Evolutionary conservation across 2,888 invertebrate genomes (phyloP).

Genomic region (Choristoneura rosaceana): DNA sequence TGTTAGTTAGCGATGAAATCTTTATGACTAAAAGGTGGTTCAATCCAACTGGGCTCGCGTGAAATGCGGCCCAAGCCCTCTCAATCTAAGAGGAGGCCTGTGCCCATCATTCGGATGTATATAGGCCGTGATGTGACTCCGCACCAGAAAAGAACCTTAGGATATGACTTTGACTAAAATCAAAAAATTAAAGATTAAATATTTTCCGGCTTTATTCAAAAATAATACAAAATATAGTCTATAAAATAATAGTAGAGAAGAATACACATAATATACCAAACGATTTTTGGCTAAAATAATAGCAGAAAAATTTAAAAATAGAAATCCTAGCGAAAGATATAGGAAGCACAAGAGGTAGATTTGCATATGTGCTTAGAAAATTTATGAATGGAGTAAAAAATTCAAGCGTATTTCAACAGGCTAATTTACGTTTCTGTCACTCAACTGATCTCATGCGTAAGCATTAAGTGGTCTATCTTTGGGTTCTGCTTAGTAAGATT

Average conservation of each 20-base stretch:
- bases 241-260: constrained; percentile 4
- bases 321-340: not conserved
- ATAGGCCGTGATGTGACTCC: too few species aligned
- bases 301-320: not conserved
- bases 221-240: not conserved
- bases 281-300: not conserved
- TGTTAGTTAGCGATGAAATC: too few species aligned
- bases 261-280: constrained; percentile 1
- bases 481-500: too few species aligned
- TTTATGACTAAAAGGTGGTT: too few species aligned
- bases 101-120: too few species aligned
- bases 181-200: not conserved
- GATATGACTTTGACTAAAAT: not conserved
- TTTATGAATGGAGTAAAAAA: not conserved
- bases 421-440: too few species aligned
- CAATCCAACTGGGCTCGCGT: too few species aligned
- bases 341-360: not conserved
- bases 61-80: too few species aligned
- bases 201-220: not conserved
- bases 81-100: too few species aligned
- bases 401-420: not conserved
- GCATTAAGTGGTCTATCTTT: too few species aligned
- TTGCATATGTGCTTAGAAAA: not conserved
- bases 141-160: too few species aligned
- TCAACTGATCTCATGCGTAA: too few species aligned